Base-by-base conservation (phyloP, 2,113 vertebrate genomes). In the Rissa tridactyla region DNA sequence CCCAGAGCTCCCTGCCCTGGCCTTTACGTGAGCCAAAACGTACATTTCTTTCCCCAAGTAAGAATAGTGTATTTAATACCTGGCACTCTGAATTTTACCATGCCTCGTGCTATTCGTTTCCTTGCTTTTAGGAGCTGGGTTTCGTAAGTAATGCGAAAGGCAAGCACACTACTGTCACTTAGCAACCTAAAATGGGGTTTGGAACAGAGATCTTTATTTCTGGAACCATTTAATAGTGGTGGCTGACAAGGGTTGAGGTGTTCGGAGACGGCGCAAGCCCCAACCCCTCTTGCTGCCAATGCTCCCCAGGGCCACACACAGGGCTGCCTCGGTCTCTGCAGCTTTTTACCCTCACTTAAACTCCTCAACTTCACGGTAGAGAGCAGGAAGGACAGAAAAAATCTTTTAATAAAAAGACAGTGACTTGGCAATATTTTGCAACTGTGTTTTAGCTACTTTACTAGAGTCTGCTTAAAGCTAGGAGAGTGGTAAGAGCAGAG, bases 11-110 rank as follows among this genome's bases (percentile, higher is more conserved):
- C 57, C 69, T 11, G 27, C 52, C 18, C 40, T 27, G 20, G n/a
- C 62, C 29, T 34, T 19, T 2, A 13, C 0, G 0, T 1, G 36
- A 65, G 22, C 54, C 4, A 7, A n/a, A 78, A 75, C 0, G 4
- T 34, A 54, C 52, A 8, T 69, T 80, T 44, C 20, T 52, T 22
- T 7, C 20, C 40, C 77, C 9, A 0, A 25, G 25, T 6, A 36
- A 19, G 2, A 52, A 23, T 0, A 13, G 22, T 0, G 1, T 6
- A 15, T 23, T 34, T 38, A 46, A 47, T 15, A 21, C 11, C 61
- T 13, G 11, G 32, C 47, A 32, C 40, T 49, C 23, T 15, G n/a
- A 9, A 6, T 27, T 30, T 27, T 19, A 32, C 10, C 16, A 42
- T 19, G 62, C 69, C 65, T 66, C 66, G 38, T 69, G 40, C 54